These are phyloP conservation scores for Nowickia ferox DNA, from an alignment of 2,888 invertebrate species.

Conservation along the genomic window DNA sequence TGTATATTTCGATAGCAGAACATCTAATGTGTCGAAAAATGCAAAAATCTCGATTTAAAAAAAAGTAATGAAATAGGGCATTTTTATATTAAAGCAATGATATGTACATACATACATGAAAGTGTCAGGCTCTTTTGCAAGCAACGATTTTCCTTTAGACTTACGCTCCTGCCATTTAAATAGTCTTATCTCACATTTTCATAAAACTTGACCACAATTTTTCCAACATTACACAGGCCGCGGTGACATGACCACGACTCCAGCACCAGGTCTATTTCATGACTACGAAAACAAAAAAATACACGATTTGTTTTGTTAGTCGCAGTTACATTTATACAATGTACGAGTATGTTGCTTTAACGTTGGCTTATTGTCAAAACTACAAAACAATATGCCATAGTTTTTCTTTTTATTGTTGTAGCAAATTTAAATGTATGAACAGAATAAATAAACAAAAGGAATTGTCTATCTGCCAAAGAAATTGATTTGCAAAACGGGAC, in stretches of 20 bases:
- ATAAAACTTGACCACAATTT: conserved; percentile 59
- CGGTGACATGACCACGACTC: conserved; percentile 61
- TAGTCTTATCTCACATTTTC: conserved; percentile 25
- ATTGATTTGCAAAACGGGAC: conserved; percentile 34
- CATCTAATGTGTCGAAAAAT: too few relatives aligned
- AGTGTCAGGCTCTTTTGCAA: background rate
- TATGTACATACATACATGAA: too few relatives aligned
- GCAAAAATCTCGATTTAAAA: too few relatives aligned
- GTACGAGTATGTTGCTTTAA: conserved; percentile 1
- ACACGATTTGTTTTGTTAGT: conserved; percentile 30
- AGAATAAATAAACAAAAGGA: conserved; percentile 13
- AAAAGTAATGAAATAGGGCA: too few relatives aligned
- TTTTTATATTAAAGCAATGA: too few relatives aligned
- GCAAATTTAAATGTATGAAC: conserved; percentile 50
- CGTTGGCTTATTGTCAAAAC: conserved; percentile 28
- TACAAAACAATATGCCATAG: background rate
- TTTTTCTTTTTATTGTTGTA: conserved; percentile 50
- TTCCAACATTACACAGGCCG: conserved; percentile 39
- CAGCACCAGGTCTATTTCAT: conserved; percentile 60
- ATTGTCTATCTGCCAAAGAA: conserved; percentile 25
- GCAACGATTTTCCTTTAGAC: background rate
- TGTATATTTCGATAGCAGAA: too few relatives aligned
- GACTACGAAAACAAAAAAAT: conserved; percentile 30
- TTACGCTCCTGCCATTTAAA: conserved; percentile 26
- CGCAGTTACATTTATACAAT: background rate